Conservation (phyloP, 1,140 invertebrate species). For the Ceratoteleas bidentatus region DNA sequence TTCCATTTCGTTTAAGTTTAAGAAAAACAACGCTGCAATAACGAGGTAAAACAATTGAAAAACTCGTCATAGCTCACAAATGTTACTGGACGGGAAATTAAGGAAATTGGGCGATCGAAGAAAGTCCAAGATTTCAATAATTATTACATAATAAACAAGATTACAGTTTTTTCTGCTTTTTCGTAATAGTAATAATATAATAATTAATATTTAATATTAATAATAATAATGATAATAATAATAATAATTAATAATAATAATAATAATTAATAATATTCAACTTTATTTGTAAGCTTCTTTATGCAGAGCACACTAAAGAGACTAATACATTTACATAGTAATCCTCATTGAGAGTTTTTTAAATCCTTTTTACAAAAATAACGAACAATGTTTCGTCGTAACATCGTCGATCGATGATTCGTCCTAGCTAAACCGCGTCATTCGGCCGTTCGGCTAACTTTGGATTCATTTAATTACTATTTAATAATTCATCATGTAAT, state of each 20-base stretch:
- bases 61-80: conserved; percentile 35
- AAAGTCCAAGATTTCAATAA: conserved; percentile 69
- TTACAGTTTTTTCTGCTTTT: conserved; percentile 73
- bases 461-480: conserved; percentile 72
- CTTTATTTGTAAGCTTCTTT: conserved; percentile 77
- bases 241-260: conserved; percentile 54
- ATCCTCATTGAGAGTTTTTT: conserved; percentile 46
- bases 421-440: too few species aligned
- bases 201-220: conserved; percentile 66
- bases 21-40: conserved; percentile 36
- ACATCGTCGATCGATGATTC: too few species aligned
- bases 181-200: conserved; percentile 63
- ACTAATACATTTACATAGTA: conserved; percentile 77
- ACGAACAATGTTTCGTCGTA: conserved; percentile 76
- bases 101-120: conserved; percentile 55
- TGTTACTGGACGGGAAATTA: conserved; percentile 50
- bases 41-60: conserved; percentile 55
- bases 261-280: conserved; percentile 75
- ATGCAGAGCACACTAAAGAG: conserved; percentile 74
- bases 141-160: conserved; percentile 78
- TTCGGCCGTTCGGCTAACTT: too few species aligned
- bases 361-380: conserved; percentile 79
- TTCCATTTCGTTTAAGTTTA: conserved; percentile 20
- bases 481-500: conserved; percentile 73
- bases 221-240: conserved; percentile 66